Percentiles rank a stretch among this genome's conserved stretches.
These are phyloP conservation scores for Deilephila porcellus DNA, from an alignment of 2,888 invertebrate genomes.

Conservation along the genomic window DNA sequence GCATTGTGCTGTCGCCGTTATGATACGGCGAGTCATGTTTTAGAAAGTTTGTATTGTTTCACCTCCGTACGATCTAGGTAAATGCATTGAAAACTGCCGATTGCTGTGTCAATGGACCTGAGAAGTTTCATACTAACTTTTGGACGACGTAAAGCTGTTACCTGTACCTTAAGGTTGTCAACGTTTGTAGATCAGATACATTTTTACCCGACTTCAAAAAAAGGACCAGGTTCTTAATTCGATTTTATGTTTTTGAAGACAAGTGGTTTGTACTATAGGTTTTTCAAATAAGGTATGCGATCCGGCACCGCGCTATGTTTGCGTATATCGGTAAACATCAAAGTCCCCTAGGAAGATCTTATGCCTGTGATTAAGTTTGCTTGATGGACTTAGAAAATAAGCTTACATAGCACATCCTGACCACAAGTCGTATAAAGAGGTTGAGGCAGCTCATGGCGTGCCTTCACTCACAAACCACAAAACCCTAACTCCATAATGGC, in stretches of 20 bases:
- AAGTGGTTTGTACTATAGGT: background rate
- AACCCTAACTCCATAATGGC: too few species aligned
- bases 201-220: too few species aligned
- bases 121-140: background rate
- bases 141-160: background rate
- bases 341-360: too few species aligned
- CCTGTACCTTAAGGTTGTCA: background rate
- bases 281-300: background rate
- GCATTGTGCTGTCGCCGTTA: constrained; percentile 10
- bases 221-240: too few species aligned
- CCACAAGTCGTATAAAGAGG: too few species aligned
- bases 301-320: too few species aligned
- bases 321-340: background rate
- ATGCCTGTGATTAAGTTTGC: too few species aligned
- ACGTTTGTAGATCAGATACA: background rate
- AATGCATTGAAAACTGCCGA: background rate
- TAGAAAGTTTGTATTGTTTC: constrained; percentile 20
- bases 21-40: constrained; percentile 18
- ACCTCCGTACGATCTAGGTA: background rate
- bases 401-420: too few species aligned
- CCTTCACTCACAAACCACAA: too few species aligned
- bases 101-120: background rate
- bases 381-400: too few species aligned
- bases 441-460: too few species aligned
- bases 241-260: too few species aligned